These are phyloP conservation scores for Anser cygnoides DNA, from an alignment of 2,113 vertebrate genomes.

Conservation along the genomic window DNA sequence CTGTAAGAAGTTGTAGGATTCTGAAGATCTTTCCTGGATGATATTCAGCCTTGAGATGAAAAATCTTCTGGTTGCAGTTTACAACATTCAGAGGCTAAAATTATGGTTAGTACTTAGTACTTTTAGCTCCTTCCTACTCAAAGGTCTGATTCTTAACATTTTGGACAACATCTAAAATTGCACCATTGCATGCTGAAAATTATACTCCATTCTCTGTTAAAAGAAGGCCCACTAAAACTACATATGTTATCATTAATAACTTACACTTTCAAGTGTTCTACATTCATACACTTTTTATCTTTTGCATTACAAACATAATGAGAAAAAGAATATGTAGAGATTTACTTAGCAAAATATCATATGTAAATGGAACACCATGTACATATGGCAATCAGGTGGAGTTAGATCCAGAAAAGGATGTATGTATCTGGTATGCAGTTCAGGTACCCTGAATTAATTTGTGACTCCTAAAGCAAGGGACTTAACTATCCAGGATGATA, in stretches of 20 bases:
- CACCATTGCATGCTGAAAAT: neutral
- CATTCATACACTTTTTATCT: neutral
- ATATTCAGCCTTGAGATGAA: neutral
- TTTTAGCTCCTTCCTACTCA: neutral
- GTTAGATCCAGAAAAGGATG: neutral
- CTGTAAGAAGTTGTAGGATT: slow-evolving; percentile 4
- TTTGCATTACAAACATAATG: neutral
- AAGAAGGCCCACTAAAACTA: neutral
- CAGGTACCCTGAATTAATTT: neutral
- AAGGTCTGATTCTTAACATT: neutral
- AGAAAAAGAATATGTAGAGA: neutral
- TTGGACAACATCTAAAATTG: neutral
- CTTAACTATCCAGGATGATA: neutral
- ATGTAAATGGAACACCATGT: neutral
- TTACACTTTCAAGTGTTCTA: neutral
- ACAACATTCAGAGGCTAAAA: slow-evolving; percentile 7
- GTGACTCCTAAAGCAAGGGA: neutral
- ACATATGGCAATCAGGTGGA: neutral
- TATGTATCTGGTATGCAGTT: neutral
- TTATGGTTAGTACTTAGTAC: neutral
- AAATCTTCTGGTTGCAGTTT: slow-evolving; percentile 29
- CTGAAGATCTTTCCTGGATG: neutral
- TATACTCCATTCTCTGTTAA: neutral
- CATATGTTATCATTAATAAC: neutral
- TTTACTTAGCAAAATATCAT: neutral